Base-by-base conservation (phyloP, 2,113 vertebrate genomes). In the Perccottus glenii region DNA sequence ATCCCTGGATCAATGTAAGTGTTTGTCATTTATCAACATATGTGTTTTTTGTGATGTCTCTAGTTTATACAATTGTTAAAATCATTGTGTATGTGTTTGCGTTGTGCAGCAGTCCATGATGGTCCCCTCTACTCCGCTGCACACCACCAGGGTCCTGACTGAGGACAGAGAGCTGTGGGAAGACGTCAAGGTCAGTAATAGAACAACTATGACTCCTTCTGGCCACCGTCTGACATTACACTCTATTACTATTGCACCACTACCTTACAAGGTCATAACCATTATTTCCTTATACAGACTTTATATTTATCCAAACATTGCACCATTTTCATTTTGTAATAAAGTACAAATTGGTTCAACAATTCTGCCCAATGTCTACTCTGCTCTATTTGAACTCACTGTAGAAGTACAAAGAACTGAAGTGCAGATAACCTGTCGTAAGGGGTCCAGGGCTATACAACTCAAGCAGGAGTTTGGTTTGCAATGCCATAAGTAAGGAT, bases 121-220 rank as follows among this genome's bases (percentile, higher is more conserved):
- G 75, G 97, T 99, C 51, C 98, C 98, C 3, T 94, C 94, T 77
- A 99, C 98, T 4, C 97, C 96, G 0, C 95, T 99, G 8, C 94
- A 99, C 82, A 99, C 98, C 15, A 96, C 95, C 12, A 90, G 98
- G 0, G 97, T 99, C 49, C 93, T 99, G 51, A 94, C 95, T 58
- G 98, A 99, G 69, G 98, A 99, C 85, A 95, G 88, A 85, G 98
- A 96, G 82, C 91, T 97, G 85, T 99, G 98, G 98, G 97, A 99
- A 55, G 98, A 99, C 60, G 96, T 99, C 57, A 99, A 99, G 95
- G 98, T 99, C 53, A 91, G 94, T 81, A 12, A 43, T 33, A 6
- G 19, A 27, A 12, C 67, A 70, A 68, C 79, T 79, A 80, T 83
- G 85, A 16, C 79, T 64, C 46, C 75, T 33, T 58, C 66, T 89